Evolutionary conservation across 2,113 vertebrate species (phyloP), one percentile per base, ranked within the genome.

Genomic region (Phycodurus eques): DNA sequence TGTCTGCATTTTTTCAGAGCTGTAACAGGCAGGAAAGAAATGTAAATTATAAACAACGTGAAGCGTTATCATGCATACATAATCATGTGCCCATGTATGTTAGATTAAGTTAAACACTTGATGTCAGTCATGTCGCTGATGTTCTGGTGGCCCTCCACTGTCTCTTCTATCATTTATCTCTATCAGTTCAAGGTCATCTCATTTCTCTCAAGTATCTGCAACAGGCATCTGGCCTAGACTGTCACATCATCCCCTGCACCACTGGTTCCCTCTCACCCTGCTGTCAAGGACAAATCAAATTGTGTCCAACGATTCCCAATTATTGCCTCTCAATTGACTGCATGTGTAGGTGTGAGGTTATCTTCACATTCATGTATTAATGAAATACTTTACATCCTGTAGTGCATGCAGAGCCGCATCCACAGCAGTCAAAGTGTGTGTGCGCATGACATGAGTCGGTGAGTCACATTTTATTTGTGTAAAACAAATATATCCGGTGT

Each of bases 241-340:
- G 65, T 83, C 83, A 72, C 87, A 86, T 73, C 72, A 79, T 80
- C 77, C 78, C 70, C 74, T 76, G 70, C 79, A 63, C 83, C 61
- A 51, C 54, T 74, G 72, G 20, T 75, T 66, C 74, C 70, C 77
- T 60, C 78, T 85, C 77, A 53, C 6, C 73, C 73, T 86, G 66
- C 74, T 90, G 91, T 94, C 95, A 97, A 98, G 95, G 95, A 96
- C 93, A 88, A 91, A 92, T 93, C 89, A 89, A 92, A 92, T 93
- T 92, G 92, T 86, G 78, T 94, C 93, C 92, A 91, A 93, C 80
- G 92, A n/a, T 92, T 92, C 91, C 91, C 89, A 86, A 89, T 86
- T 88, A 27, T 92, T 72, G 70, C 71, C 77, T 80, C 74, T 79
- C 22, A 0, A 57, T 42, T 20, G 63, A n/a, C 15, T n/a, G 3